phyloP scores from a whole-genome alignment of 2,113 vertebrate genomes.

The Sinocyclocheilus anshuiensis region DNA sequence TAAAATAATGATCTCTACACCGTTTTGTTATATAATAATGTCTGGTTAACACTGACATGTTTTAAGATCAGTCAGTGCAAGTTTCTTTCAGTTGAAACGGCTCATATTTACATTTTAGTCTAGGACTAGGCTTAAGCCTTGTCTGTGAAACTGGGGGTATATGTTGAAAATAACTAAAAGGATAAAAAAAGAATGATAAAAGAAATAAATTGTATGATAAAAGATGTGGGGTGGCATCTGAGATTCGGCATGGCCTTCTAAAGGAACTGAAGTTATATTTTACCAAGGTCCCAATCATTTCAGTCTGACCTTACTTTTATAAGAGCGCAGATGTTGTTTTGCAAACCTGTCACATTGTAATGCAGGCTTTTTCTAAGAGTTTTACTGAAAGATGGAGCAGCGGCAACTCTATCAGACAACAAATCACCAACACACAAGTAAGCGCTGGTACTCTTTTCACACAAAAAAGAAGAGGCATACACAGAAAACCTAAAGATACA shows the following conservation, averaged over 20 bases:
- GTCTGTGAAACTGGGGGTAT: too few relatives aligned
- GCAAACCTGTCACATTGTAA: not conserved
- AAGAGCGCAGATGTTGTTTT: not conserved
- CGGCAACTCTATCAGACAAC: not conserved
- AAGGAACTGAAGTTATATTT: not conserved
- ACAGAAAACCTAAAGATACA: not conserved
- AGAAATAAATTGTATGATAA: not conserved
- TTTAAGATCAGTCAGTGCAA: too few relatives aligned
- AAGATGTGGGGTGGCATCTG: not conserved
- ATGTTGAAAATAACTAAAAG: not conserved
- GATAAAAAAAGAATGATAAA: not conserved
- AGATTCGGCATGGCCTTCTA: not conserved
- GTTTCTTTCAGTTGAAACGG: too few relatives aligned
- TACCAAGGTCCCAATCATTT: conserved; percentile 1
- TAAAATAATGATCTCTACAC: not conserved
- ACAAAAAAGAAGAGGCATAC: not conserved
- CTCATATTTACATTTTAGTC: too few relatives aligned
- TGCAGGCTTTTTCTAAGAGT: not conserved
- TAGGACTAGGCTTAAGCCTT: too few relatives aligned
- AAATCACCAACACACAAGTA: not conserved
- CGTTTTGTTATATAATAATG: not conserved
- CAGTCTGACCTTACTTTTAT: not conserved
- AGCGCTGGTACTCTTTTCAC: not conserved
- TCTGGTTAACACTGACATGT: too few relatives aligned
- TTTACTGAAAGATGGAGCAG: not conserved